Base-by-base conservation (phyloP, 2,888 invertebrate species). In the Pantelozetes paolii region DNA sequence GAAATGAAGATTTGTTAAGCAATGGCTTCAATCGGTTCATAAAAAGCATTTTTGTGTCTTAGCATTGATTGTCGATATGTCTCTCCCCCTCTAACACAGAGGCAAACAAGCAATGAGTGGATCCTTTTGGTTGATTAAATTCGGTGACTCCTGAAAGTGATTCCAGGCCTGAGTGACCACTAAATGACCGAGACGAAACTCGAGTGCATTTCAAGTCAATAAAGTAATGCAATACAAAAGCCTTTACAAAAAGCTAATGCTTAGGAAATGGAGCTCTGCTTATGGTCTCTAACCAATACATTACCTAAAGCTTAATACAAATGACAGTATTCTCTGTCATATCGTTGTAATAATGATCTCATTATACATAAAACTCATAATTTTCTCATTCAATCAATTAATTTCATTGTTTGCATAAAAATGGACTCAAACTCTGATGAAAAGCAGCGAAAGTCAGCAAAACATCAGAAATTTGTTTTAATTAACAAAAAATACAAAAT, bases 161-260 rank as follows among this genome's bases (percentile, higher is more conserved):
- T 69, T 69, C 69, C 69, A 69, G 69, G 45, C 42, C 69, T 69
- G 69, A 69, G 20, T 69, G 69, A 69, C 69, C 69, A 69, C 69
- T 69, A 69, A 69, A 69, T 69, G 69, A 42, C 42, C 69, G 42
- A 69, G 45, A 69, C 69, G 69, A 69, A 69, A 69, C 26, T 69
- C 45, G 42, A 69, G 69, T 42, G 69, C 26, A 32, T 45, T 69
- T 45, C 69, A 40, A 67, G 67, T 67, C 67, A 69, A 69, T 69
- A 69, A 69, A 69, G 42, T 69, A 69, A 67, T 40, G 67, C 36
- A 69, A 28, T 57, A 57, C 57, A 57, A 50, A n/a, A 23, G 9
- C 18, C 36, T 42, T 67, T 69, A 45, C 26, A 45, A 69, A 45
- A 40, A 69, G 69, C 20, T 69, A 69, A 69, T 69, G 45, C 26